These are phyloP conservation scores for Diplosoma virens DNA, from an alignment of 23 tunicate species.

Conservation along the genomic window DNA sequence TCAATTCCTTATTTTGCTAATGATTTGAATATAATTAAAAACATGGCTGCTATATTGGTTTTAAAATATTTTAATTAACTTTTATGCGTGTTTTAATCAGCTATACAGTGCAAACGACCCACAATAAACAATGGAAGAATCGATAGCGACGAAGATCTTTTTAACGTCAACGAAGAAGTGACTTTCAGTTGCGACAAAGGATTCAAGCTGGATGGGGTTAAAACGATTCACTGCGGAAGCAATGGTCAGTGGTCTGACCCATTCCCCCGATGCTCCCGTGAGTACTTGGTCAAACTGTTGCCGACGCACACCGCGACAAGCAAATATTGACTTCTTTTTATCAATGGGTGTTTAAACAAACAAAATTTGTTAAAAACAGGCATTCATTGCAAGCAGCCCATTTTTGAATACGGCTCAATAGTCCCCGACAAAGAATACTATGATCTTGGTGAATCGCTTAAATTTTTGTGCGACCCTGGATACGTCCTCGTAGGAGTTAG, in stretches of 20 bases:
- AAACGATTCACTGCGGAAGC: not conserved
- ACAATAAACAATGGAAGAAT: not conserved
- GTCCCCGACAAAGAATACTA: not conserved
- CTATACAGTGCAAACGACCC: conserved; percentile 9
- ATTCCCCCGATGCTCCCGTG: conserved; percentile 1
- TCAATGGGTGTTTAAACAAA: too few species aligned
- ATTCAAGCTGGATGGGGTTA: not conserved
- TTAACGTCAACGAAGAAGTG: not conserved
- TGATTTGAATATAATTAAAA: too few species aligned
- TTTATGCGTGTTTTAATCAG: not conserved
- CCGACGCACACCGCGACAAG: too few species aligned
- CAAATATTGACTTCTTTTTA: too few species aligned
- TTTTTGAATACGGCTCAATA: not conserved
- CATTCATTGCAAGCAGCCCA: not conserved
- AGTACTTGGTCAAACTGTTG: too few species aligned
- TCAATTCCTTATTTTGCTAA: too few species aligned
- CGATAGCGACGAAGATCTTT: not conserved
- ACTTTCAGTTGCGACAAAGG: not conserved
- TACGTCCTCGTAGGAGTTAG: not conserved
- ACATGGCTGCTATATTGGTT: too few species aligned
- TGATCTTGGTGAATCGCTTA: not conserved
- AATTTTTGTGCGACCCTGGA: conserved; percentile 1
- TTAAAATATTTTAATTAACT: not conserved
- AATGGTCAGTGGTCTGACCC: not conserved
- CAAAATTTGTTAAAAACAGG: too few species aligned